Conservation (phyloP, 2,113 vertebrate genomes). For the Psilopsiagon aurifrons region DNA sequence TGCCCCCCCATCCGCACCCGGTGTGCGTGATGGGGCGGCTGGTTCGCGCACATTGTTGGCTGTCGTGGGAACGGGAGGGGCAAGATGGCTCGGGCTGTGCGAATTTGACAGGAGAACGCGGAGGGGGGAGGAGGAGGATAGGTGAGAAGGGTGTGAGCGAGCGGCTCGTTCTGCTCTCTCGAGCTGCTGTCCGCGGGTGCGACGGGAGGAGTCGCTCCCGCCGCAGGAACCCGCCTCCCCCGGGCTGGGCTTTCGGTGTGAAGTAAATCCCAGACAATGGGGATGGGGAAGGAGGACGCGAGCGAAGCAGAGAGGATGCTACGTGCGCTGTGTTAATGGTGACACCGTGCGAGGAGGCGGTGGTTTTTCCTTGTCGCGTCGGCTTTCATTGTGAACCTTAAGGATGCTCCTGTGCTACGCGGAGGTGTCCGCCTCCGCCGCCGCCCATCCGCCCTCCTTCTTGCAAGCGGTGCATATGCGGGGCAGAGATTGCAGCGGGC, state of each 20-base stretch:
- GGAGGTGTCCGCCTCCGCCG: background rate
- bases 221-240: background rate
- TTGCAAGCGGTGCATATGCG: background rate
- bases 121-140: background rate
- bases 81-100: background rate
- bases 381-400: background rate
- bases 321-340: background rate
- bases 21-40: background rate
- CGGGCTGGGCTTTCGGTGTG: background rate
- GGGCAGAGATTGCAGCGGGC: background rate
- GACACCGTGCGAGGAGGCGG: constrained; percentile 1
- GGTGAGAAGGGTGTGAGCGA: constrained; percentile 51
- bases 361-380: background rate
- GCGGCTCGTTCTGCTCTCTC: background rate
- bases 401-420: background rate
- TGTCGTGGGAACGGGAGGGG: background rate
- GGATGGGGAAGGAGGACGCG: background rate
- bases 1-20: background rate
- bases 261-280: constrained; percentile 68
- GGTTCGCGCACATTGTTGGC: background rate
- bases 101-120: background rate
- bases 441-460: background rate
- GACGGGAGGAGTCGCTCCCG: background rate
- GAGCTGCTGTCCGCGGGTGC: background rate
- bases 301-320: background rate